Evolutionary conservation across 2,113 vertebrate species (phyloP), one percentile per base, ranked within the genome.

Genomic region (Limanda limanda): DNA sequence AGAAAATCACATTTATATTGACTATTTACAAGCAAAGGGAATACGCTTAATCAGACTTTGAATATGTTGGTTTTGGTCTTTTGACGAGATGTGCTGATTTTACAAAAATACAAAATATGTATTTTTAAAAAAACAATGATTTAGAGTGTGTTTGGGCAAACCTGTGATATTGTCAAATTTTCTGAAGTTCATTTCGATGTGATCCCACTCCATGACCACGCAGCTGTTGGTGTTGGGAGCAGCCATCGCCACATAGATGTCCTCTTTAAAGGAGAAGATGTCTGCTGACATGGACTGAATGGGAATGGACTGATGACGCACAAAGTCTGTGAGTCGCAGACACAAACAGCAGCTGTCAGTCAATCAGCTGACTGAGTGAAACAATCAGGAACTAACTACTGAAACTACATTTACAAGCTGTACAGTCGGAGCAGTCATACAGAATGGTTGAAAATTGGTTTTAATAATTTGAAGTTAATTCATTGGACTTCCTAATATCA

Each of bases 81-180:
- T 57, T 61, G 37, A 54, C 47, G 23, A 52, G 15, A 48, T 68
- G 52, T 58, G 10, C 6, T n/a, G 14, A 52, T 48, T 20, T 2
- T 25, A 7, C 1, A 64, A 40, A 13, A 48, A 37, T 37, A 9
- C 5, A 58, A 3, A n/a, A 7, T 8, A 56, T 45, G 8, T n/a
- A 9, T 52, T 52, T 52, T 0, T 2, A 1, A 20, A 6, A 6
- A 1, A 31, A 31, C 1, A 31, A 7, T 6, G 31, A 31, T 31
- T 31, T 31, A 31, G 31, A 31, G 31, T 7, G 10, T 3, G 17
- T 65, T 18, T 48, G 54, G 15, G 71, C 92, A 37, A 92, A 99
- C 98, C 98, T 96, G 97, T 98, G 79, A 99, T 99, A 24, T 98
- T 98, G 91, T 99, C 97, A 0, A 98, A 98, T 83, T 95, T 97